Percentiles rank a stretch among this genome's conserved stretches.
phyloP scores from a whole-genome alignment of 1,140 invertebrate genomes.

The Anagrus nilaparvatae region DNA sequence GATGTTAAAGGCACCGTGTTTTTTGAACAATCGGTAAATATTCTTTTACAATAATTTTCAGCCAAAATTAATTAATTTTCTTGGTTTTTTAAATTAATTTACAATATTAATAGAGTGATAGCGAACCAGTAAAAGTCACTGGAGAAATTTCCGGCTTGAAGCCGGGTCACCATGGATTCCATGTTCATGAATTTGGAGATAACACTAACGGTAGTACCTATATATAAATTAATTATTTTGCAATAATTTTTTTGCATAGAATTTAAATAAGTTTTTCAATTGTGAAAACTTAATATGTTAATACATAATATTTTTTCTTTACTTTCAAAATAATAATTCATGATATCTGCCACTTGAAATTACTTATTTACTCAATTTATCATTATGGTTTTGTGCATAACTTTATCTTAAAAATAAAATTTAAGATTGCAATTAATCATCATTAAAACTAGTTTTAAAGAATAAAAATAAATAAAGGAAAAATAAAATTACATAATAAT shows the following conservation, averaged over 20 bases:
- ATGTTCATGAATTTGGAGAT: conserved; percentile 95
- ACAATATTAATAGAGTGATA: conserved; percentile 32
- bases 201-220: conserved; percentile 66
- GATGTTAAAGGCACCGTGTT: conserved; percentile 71
- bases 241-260: not conserved
- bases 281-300: not conserved
- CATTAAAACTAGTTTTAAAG: no score
- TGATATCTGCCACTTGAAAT: not conserved
- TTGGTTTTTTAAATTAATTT: not conserved
- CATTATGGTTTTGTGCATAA: not conserved
- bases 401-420: not conserved
- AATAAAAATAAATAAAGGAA: no score
- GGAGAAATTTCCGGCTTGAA: conserved; percentile 62
- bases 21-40: conserved; percentile 65
- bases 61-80: not conserved
- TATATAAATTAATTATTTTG: conserved; percentile 3
- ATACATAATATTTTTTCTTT: not conserved
- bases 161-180: conserved; percentile 80
- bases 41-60: conserved; percentile 7
- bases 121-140: conserved; percentile 51
- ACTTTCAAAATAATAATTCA: not conserved
- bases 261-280: not conserved
- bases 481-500: not conserved
- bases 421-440: no score
- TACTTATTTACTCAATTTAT: not conserved